A percentile compares a stretch with the other conserved stretches of the same genome.
Evolutionary conservation across 2,113 vertebrate species (phyloP).

Genomic region (Phocoena phocoena): DNA sequence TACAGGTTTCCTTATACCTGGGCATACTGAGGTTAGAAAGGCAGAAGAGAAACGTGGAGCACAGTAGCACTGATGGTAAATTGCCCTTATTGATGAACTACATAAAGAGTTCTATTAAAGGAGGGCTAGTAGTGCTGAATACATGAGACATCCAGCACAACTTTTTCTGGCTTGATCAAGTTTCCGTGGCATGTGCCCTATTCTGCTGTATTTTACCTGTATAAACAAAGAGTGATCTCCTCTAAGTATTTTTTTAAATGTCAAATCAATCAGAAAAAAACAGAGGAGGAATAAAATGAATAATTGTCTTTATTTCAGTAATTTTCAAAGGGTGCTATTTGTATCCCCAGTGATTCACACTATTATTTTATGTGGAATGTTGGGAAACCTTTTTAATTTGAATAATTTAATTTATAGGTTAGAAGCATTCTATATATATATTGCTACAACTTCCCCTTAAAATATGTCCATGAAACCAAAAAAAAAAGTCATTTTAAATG

Average conservation of each 20-base stretch:
- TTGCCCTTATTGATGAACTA: background rate
- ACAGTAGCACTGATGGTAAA: background rate
- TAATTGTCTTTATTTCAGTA: background rate
- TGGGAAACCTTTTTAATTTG: background rate
- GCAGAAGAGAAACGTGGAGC: background rate
- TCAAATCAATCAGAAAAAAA: background rate
- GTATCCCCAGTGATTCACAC: background rate
- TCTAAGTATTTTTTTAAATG: background rate
- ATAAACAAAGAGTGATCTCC: background rate
- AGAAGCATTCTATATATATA: background rate
- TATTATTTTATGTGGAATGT: background rate
- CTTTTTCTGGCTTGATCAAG: background rate
- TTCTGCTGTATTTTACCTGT: background rate
- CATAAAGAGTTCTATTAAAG: background rate
- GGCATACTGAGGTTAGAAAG: background rate
- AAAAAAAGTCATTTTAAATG: background rate
- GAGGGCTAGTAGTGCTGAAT: background rate
- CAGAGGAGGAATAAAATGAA: background rate
- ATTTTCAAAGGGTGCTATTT: background rate
- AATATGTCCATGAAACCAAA: background rate
- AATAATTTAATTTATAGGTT: constrained; percentile 4
- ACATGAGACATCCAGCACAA: background rate
- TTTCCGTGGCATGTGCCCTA: background rate
- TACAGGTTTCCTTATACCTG: background rate
- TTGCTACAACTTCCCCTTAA: background rate